A percentile compares a stretch with the other conserved stretches of the same genome.
phyloP scores from a whole-genome alignment of 2,797 vertebrate species.

The Cyclura pinguis region DNA sequence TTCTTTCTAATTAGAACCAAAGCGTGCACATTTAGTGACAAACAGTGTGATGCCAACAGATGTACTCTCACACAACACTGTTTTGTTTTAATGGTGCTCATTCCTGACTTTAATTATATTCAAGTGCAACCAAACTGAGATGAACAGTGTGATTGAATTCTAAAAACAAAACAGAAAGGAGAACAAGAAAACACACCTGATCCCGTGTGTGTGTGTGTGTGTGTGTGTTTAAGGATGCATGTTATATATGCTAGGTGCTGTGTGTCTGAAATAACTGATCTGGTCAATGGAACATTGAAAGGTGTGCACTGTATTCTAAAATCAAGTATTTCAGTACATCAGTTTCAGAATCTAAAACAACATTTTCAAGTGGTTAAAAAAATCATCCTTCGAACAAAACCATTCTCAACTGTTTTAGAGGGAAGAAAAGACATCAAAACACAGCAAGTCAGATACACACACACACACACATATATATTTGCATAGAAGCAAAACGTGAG shows the following conservation, averaged over 20 bases:
- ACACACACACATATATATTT: not conserved
- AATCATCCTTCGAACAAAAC: conserved; percentile 28
- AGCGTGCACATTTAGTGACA: conserved; percentile 53
- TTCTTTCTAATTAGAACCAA: conserved; percentile 76
- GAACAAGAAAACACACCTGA: conserved; percentile 62
- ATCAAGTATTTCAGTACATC: conserved; percentile 3
- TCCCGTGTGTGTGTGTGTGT: not conserved
- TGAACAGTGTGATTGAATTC: conserved; percentile 48
- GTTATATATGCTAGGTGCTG: not conserved
- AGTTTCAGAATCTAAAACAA: conserved; percentile 37
- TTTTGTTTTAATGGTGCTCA: conserved; percentile 55
- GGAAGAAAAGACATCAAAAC: not conserved
- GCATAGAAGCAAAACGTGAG: conserved; percentile 9
- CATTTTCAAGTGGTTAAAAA: conserved; percentile 6
- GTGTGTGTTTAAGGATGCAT: conserved; percentile 15
- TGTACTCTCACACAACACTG: conserved; percentile 64
- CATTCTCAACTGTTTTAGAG: conserved; percentile 26
- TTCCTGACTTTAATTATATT: conserved; percentile 69
- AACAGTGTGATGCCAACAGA: conserved; percentile 68
- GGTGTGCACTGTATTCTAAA: conserved; percentile 40
- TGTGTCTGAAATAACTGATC: conserved; percentile 35
- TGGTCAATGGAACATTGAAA: conserved; percentile 46
- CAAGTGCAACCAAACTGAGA: conserved; percentile 69
- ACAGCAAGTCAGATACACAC: not conserved
- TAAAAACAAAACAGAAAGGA: conserved; percentile 65